Base-by-base conservation (phyloP, 1,140 invertebrate genomes). In the Caenorhabditis latens region DNA sequence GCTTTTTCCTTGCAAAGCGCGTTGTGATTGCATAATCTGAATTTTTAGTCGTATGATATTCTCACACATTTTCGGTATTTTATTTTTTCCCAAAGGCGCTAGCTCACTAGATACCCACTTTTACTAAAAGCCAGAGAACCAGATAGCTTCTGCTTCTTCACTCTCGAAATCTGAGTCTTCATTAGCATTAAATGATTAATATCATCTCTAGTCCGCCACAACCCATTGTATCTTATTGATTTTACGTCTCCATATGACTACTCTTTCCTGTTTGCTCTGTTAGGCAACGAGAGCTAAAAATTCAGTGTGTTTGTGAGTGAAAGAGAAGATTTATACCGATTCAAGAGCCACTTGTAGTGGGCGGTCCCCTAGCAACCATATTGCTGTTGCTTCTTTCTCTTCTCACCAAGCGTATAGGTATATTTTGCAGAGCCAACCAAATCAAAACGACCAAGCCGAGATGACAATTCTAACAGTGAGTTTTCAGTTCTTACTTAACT, bases 341-440 rank as follows among this genome's bases (percentile, higher is more conserved):
- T 63, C 61, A 63, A 63, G 9, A 63, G 61, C 32, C 61, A 63
- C 32, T 63, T 63, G 61, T 63, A 63, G 24, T 63, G 6, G 14
- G 6, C 11, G 21, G 61, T 24, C 19, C 61, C 61, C 61, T 63
- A 40, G 61, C 61, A 63, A 63, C 61, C 24, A 63, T 32, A 63
- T 6, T 32, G 11, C 8, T 3, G 21, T 63, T 32, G 21, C 24
- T 63, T 63, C 19, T n/a, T 19, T n/a, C 42, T 46, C n/a, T 46
- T 46, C 19, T 11, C 11, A 32, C 13, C 24, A 42, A 24, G 24
- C 32, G 0, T n/a, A 71, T 7, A 32, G 16, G 40, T 71, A 16
- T 42, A n/a, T 46, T 71, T 71, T 79, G 16, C 71, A 79, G 71
- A 79, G n/a, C 71, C 71, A 50, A 42, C 71, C n/a, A 79, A 79